These are phyloP conservation scores for Acanthurus tractus DNA, from an alignment of 2,797 vertebrate species.

Conservation along the genomic window DNA sequence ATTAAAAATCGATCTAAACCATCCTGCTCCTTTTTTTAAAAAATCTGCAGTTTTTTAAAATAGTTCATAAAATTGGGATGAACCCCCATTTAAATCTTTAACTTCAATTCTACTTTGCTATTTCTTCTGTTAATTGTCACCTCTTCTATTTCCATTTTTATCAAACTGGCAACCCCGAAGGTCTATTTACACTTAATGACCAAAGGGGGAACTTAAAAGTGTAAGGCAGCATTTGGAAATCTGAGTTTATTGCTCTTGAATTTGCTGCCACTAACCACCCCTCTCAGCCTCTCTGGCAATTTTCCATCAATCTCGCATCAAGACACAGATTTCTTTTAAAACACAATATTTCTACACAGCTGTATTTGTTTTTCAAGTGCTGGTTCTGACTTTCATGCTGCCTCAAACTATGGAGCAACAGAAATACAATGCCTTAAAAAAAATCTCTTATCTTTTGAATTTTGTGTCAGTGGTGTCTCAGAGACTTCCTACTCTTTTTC, in stretches of 20 bases:
- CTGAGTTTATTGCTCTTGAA: constrained; percentile 18
- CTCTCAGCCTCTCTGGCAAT: background rate
- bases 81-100: no score
- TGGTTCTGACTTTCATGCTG: background rate
- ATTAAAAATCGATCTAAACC: no score
- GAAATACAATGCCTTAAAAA: no score
- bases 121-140: no score
- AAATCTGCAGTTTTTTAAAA: no score
- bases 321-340: background rate
- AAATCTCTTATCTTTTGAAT: background rate
- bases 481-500: background rate
- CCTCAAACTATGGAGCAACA: background rate
- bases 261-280: background rate
- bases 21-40: no score
- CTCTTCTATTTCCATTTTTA: background rate
- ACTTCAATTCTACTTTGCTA: no score
- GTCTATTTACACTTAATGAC: background rate
- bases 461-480: background rate
- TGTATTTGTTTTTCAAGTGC: background rate
- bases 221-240: background rate
- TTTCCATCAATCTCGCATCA: background rate
- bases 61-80: no score
- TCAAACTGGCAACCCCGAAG: background rate
- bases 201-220: background rate
- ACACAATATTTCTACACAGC: background rate